Conservation (phyloP, 2,888 invertebrate genomes). For the Plebejus argus region DNA sequence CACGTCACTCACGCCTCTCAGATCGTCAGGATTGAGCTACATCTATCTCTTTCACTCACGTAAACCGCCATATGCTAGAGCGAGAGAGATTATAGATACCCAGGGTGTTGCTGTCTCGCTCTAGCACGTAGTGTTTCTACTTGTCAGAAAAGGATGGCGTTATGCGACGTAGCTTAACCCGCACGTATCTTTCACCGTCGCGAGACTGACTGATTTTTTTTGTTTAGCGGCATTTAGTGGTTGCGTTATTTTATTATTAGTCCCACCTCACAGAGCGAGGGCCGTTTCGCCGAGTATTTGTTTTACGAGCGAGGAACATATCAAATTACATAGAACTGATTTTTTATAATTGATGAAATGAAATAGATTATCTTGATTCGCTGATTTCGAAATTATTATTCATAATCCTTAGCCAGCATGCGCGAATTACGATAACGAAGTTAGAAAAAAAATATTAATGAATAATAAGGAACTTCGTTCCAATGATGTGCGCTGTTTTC, state of each 20-base stretch:
- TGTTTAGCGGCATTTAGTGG: constrained; percentile 75
- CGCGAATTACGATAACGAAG: background rate
- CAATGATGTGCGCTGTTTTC: too few species aligned
- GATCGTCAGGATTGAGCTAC: constrained; percentile 1
- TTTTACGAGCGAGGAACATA: constrained; percentile 68
- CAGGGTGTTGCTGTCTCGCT: background rate
- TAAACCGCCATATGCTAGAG: background rate
- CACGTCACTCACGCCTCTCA: constrained; percentile 6
- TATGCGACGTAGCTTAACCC: background rate
- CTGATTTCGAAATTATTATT: background rate
- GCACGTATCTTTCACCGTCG: constrained; percentile 50
- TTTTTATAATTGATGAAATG: constrained; percentile 47
- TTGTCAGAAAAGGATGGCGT: background rate
- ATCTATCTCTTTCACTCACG: background rate
- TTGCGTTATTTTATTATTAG: constrained; percentile 59
- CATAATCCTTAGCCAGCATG: background rate
- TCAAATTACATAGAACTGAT: constrained; percentile 62
- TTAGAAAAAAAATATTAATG: background rate
- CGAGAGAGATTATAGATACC: background rate
- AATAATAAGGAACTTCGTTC: background rate
- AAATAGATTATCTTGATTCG: background rate
- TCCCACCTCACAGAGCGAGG: constrained; percentile 43
- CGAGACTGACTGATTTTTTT: constrained; percentile 76
- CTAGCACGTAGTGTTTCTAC: background rate
- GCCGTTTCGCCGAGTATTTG: constrained; percentile 47